Evolutionary conservation across 1,140 invertebrate genomes (phyloP), one percentile per base, ranked within the genome.

Genomic region (Drosophila sucinea): DNA sequence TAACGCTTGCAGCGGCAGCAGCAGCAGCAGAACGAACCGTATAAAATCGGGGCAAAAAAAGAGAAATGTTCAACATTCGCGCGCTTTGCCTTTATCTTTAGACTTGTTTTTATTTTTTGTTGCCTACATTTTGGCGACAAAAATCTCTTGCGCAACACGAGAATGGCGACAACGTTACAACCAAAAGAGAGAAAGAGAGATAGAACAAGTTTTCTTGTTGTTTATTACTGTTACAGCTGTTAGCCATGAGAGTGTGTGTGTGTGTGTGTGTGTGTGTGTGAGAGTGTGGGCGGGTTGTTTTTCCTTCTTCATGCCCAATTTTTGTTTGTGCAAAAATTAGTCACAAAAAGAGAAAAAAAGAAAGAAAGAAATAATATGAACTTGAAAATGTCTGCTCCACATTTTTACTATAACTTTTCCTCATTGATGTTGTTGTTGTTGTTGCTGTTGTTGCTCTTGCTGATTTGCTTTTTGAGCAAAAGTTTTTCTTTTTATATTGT

Each of bases 141-240:
- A 83, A 83, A 73, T 79, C 80, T 83, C 76, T 83, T 83, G 81
- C 81, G 81, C 73, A 83, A 83, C 64, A 71, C 17, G 55, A 51
- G 58, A 54, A 30, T 32, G 17, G 67, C 44, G 44, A 51, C 44
- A 51, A 63, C 54, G 60, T 60, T 55, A 23, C 3, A 35, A 32
- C 17, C 10, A 11, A 11, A 56, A 47, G 32, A 32, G 54, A 35
- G 25, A 40, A 63, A 73, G 60, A 61, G n/a, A 33, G 61, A 64
- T 44, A n/a, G 44, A 29, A n/a, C 6, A 23, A 27, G 27, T 27
- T 75, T 38, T 33, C 74, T 68, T 81, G 77, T 85, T 85, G 81
- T 86, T 85, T 85, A 85, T 85, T 81, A 85, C 81, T 68, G 70
- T 86, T 81, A 78, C 81, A 85, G 81, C 77, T 86, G 81, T 72